Evolutionary conservation across 2,797 vertebrate species (phyloP).

Genomic region (Thunnus albacares): DNA sequence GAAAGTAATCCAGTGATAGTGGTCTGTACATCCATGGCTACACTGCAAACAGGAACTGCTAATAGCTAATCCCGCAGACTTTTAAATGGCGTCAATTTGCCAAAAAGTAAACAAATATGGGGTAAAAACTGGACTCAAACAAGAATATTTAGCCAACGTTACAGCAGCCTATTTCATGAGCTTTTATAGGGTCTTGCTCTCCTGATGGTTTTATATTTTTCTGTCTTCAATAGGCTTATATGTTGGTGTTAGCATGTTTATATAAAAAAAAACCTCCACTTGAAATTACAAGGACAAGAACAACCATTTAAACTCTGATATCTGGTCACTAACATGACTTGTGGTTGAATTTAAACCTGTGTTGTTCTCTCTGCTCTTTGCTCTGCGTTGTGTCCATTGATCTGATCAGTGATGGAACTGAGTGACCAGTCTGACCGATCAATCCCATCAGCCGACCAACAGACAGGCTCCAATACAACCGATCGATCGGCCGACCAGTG

Average conservation of each 20-base stretch:
- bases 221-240: too few relatives aligned
- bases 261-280: too few relatives aligned
- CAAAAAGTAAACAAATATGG: neutral
- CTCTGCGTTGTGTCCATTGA: neutral
- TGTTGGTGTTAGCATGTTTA: too few relatives aligned
- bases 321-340: neutral
- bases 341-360: neutral
- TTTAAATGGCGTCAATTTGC: neutral
- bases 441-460: slow-evolving; percentile 25
- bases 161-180: too few relatives aligned
- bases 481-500: slow-evolving; percentile 32
- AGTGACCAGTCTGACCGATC: neutral
- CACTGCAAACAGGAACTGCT: too few relatives aligned
- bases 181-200: too few relatives aligned
- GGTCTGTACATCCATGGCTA: too few relatives aligned
- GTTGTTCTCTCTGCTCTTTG: neutral
- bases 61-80: neutral
- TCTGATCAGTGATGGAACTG: slow-evolving; percentile 22
- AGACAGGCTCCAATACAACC: neutral
- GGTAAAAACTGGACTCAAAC: neutral
- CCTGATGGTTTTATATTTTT: too few relatives aligned
- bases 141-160: too few relatives aligned
- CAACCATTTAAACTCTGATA: too few relatives aligned
- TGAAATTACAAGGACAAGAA: too few relatives aligned
- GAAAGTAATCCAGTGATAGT: too few relatives aligned